Base-by-base conservation (phyloP, 2,797 vertebrate species). In the Xerus rutilus region DNA sequence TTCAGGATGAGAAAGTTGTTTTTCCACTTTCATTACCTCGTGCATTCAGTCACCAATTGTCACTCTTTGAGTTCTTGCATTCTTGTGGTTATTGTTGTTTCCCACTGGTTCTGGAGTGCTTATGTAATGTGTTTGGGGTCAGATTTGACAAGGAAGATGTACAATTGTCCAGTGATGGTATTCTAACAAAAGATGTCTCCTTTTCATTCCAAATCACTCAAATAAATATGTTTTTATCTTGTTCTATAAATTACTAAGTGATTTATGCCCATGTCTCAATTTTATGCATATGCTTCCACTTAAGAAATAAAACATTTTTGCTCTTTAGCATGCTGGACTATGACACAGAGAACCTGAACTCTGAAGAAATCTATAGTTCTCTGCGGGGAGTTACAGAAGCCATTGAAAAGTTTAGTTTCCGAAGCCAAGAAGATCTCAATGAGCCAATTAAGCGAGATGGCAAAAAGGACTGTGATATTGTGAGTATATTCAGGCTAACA, bases 361-460 rank as follows among this genome's bases (percentile, higher is more conserved):
- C 99, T 4, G 99, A 99, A 88, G 99, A 99, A 98, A 99, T 99
- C 98, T 99, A 99, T 98, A 99, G 99, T 98, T 99, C 99, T n/a
- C 98, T 99, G 97, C 99, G 99, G 64, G 99, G 99, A 5, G 99
- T 99, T 97, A 99, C 99, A 12, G 99, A 99, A 98, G 99, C 99
- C 9, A 99, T 99, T 97, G 99, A 99, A 98, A 99, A 99, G 97
- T 99, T 99, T 98, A 99, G 99, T 98, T 99, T 99, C 98, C 99
- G 99, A 95, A 99, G 99, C 97, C 99, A 99, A 98, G 99, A 99
- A 97, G 99, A 99, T 98, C 98, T 99, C 95, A 99, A 99, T 15
- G 99, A 99, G 93, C 99, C 99, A 7, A 98, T 99, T 94, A 99
- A 99, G 93, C 99, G 99, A 52, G 99, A 99, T 39, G 98, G 99